Evolutionary conservation across 2,113 vertebrate species (phyloP).

Genomic region (Rhinogobius similis): DNA sequence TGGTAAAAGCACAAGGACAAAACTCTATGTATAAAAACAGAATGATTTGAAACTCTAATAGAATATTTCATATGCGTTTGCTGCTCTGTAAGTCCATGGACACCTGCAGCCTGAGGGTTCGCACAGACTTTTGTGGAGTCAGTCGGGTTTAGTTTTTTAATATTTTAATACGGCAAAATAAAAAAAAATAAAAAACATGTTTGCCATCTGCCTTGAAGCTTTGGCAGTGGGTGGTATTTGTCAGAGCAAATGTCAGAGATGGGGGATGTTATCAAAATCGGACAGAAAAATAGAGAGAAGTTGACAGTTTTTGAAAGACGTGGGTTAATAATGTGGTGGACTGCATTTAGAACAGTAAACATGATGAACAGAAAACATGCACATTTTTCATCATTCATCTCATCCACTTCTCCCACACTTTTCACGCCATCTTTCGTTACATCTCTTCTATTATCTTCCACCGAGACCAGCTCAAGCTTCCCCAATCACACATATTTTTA

Average conservation of each 20-base stretch:
- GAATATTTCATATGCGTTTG: background rate
- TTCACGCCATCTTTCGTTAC: background rate
- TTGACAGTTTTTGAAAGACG: constrained; percentile 9
- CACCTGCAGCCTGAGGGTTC: background rate
- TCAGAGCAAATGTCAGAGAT: constrained; percentile 33
- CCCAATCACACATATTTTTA: too few relatives aligned
- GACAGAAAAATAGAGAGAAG: constrained; percentile 11
- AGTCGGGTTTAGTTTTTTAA: background rate
- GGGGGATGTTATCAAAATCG: constrained; percentile 21
- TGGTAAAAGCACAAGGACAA: constrained; percentile 3
- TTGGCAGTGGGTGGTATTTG: constrained; percentile 20
- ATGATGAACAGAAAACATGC: too few relatives aligned
- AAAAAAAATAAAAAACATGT: constrained; percentile 3
- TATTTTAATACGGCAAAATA: constrained; percentile 11
- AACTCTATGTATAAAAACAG: constrained; percentile 26
- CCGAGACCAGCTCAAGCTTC: too few relatives aligned
- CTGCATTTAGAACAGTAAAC: background rate
- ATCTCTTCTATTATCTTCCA: background rate
- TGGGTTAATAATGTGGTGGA: constrained; percentile 5
- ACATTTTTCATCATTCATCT: too few relatives aligned
- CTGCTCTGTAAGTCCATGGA: background rate
- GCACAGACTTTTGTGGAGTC: background rate
- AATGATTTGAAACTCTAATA: background rate
- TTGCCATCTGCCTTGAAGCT: constrained; percentile 14
- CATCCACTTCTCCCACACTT: background rate